Evolutionary conservation across 2,888 invertebrate genomes (phyloP), one percentile per base, ranked within the genome.

Genomic region (Acleris literana): DNA sequence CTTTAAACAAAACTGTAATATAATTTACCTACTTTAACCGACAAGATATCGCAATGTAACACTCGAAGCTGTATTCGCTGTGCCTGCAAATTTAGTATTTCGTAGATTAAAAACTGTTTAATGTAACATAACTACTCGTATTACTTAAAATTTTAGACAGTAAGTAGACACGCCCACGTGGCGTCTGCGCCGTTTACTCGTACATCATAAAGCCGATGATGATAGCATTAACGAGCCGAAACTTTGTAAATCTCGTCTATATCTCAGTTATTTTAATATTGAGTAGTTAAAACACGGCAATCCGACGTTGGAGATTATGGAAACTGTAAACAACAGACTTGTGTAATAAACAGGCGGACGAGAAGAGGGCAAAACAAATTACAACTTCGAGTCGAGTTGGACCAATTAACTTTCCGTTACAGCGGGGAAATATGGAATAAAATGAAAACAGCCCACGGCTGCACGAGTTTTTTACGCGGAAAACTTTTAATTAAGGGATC

Each of bases 401-500:
- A 88, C 91, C 90, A 91, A 92, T 92, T 92, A 92, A 88, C 90
- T 90, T 91, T 88, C 87, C 85, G 90, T 90, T 90, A 91, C 76
- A 73, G 81, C 85, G 82, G 83, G 85, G 81, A 88, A 92, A 90
- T 90, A 91, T 91, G 87, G 84, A 90, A 90, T 87, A 88, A 91
- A 91, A 90, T 86, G 87, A 86, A 89, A 88, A 88, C 86, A 86
- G 85, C 88, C 84, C 77, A 81, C 81, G 83, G 85, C 82, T 78
- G 75, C 70, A 73, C 69, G 80, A 77, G 78, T 85, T 85, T 88
- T 86, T 88, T 88, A 82, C 83, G 81, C 78, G 73, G 82, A 70
- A 84, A 92, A 92, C 88, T 92, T 92, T 92, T 92, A 92, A 92
- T 91, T 91, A 92, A 90, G 88, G 91, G 88, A 90, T 91, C 90